Percentiles rank a stretch among this genome's conserved stretches.
Conservation (phyloP, 2,113 vertebrate species). For the Tetrao urogallus region DNA sequence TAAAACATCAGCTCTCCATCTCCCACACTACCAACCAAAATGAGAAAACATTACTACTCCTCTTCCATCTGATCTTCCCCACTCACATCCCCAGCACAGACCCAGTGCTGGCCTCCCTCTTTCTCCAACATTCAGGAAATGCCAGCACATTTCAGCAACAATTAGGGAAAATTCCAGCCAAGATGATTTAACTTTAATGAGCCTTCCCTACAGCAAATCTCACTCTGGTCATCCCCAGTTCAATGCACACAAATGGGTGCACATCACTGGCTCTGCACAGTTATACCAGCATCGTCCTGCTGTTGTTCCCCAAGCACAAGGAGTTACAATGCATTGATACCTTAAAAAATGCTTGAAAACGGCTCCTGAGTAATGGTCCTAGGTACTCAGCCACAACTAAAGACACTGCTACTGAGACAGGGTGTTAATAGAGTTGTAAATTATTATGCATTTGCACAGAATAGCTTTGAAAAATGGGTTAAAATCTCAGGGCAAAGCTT, state of each 20-base stretch:
- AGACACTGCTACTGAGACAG: not conserved
- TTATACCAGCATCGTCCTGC: not conserved
- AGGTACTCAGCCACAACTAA: not conserved
- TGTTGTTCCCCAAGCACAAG: not conserved
- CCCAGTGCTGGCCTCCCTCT: not conserved
- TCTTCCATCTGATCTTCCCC: not conserved
- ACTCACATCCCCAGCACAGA: constrained; percentile 33
- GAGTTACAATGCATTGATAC: not conserved
- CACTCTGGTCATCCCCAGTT: not conserved
- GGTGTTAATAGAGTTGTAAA: not conserved
- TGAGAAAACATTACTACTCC: not conserved
- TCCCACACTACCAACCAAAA: constrained; percentile 28
- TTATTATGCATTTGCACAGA: not conserved
- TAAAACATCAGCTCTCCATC: constrained; percentile 3
- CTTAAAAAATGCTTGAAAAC: not conserved
- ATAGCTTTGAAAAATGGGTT: not conserved
- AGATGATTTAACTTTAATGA: constrained; percentile 33
- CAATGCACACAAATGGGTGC: too few species aligned
- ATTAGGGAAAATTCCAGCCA: not conserved
- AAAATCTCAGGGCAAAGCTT: not conserved
- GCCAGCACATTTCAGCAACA: not conserved
- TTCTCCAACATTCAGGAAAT: not conserved
- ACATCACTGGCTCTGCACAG: not conserved
- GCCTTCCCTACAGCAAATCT: not conserved
- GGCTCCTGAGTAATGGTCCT: not conserved